Evolutionary conservation across 1,140 invertebrate species (phyloP), one percentile per base, ranked within the genome.

Genomic region (Brachionus sp.): DNA sequence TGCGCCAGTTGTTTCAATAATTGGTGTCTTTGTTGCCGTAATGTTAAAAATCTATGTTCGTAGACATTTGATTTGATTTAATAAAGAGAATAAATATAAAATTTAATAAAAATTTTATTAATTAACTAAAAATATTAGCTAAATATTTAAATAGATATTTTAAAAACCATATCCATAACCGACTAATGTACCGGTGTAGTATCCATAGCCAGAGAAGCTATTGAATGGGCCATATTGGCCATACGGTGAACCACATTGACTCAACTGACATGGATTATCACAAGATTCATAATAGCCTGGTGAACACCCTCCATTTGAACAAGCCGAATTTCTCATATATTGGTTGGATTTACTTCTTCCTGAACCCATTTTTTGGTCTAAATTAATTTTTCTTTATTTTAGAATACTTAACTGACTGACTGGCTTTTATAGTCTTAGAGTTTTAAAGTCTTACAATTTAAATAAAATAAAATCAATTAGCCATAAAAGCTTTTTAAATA

Each of bases 1-100:
- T 70, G 66, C 37, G 66, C 66, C 6, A 70, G 66, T 39, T 70
- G 66, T 16, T 70, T 70, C 16, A 70, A 70, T 70, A 70, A 70
- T 39, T 70, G 66, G 66, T 70, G 66, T 19, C n/a, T 70, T n/a
- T 70, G 66, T 39, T 70, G 66, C 39, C 29, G 66, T 3, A 70
- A 70, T 70, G 37, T 70, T 39, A 37, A 39, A 70, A 70, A 70
- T 70, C 37, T 35, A 19, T 70, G 66, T 19, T 37, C 33, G 16
- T 70, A 39, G 37, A 37, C 12, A 57, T 46, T 12, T 46, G 10
- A 57, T 46, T 12, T 46, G 10, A 33, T 33, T 66, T 37, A 3
- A 33, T 12, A 66, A 66, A 33, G 25, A 37, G 29, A 33, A 37
- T 23, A 66, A 35, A 12, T n/a, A 37, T n/a, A 64, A 64, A 23